Evolutionary conservation across 2,113 vertebrate genomes (phyloP), one percentile per base, ranked within the genome.

Genomic region (Probosciger aterrimus): DNA sequence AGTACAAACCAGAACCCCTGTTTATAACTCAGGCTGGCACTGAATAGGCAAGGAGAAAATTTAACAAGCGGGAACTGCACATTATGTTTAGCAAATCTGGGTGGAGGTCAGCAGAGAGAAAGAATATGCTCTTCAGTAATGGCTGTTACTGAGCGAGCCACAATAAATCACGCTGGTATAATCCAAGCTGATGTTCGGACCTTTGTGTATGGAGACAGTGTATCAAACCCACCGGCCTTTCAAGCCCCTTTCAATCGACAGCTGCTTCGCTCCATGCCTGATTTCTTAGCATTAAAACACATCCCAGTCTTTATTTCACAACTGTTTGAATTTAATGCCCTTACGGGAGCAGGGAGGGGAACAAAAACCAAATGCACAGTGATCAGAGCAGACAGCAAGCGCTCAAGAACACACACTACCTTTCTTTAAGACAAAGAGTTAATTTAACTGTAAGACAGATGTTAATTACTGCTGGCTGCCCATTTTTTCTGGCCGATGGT

Each of bases 91-190:
- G 94, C 80, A 93, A 95, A 92, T 75, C 84, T 91, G 94, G 94
- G 92, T 96, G 96, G 96, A 96, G 96, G 94, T 96, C 94, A 95
- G 87, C 69, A n/a, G 88, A 55, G 64, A 92, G 86, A 94, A 92
- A 95, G 84, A 93, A 93, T 95, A 96, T 0, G 14, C 55, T 70
- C 76, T 70, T 78, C 68, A 14, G 94, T 83, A 95, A 90, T 95
- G 86, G 65, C 90, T 91, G 87, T 90, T 92, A 73, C 33, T 0
- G 33, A 74, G 69, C 0, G 1, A 90, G 87, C 70, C 60, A 16
- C 88, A 90, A 96, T 97, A 94, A 97, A 96, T 96, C 85, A 96
- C 2, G 1, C 47, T 15, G 3, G 11, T 69, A 88, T 88, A 96
- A 97, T 95, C 90, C 87, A 30, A 92, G 78, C 86, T 77, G 88